These are phyloP conservation scores for Tethea ocularis DNA, from an alignment of 2,888 invertebrate species.

Conservation along the genomic window DNA sequence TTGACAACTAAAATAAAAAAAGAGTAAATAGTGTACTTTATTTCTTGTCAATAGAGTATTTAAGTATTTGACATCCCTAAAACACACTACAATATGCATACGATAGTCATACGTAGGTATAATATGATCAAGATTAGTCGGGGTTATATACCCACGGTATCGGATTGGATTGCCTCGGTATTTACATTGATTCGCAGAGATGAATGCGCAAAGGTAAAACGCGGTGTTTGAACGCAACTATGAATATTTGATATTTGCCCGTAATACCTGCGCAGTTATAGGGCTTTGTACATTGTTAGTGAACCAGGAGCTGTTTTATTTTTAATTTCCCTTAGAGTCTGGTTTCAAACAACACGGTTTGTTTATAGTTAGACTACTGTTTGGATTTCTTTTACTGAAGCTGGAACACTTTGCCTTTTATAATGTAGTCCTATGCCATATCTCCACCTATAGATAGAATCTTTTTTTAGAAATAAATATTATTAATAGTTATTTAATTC, in stretches of 20 bases:
- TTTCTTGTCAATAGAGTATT: too few species aligned
- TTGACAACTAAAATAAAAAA: too few species aligned
- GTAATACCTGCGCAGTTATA: conserved; percentile 15
- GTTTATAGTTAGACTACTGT: background rate
- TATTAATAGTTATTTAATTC: too few species aligned
- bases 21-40: too few species aligned
- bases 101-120: conserved; percentile 21
- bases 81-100: conserved; percentile 24
- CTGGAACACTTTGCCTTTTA: background rate
- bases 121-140: conserved; percentile 31
- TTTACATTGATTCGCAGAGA: conserved; percentile 21
- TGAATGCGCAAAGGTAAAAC: conserved; percentile 24
- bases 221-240: conserved; percentile 14
- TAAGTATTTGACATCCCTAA: conserved; percentile 9
- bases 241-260: conserved; percentile 19
- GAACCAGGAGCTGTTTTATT: background rate
- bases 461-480: too few species aligned
- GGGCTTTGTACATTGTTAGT: conserved; percentile 6
- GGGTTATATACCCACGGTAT: conserved; percentile 21
- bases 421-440: too few species aligned
- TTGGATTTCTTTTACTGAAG: background rate
- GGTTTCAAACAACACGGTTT: background rate
- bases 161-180: conserved; percentile 22
- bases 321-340: background rate
- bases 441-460: too few species aligned